Conservation (phyloP, 2,797 vertebrate species). For the Epinephelus malabaricus region DNA sequence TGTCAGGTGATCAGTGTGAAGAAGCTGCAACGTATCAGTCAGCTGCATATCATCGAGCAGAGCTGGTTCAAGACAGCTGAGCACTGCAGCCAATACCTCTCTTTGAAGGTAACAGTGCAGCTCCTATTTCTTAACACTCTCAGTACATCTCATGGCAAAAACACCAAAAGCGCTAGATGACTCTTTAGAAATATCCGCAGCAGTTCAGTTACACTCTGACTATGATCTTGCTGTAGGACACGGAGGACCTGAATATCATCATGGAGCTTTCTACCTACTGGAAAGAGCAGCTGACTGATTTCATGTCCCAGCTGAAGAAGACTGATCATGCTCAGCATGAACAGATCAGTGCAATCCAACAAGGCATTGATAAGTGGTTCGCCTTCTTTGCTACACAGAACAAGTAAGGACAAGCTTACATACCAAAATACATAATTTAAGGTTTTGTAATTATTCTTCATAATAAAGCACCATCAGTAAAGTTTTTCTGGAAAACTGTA, state of each 20-base stretch:
- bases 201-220: constrained; percentile 24
- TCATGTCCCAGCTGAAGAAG: constrained; percentile 77
- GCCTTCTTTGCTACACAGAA: constrained; percentile 68
- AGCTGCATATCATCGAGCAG: constrained; percentile 86
- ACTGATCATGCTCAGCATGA: constrained; percentile 78
- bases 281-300: constrained; percentile 73
- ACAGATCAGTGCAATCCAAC: constrained; percentile 71
- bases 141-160: not conserved
- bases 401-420: constrained; percentile 69
- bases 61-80: constrained; percentile 85
- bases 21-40: constrained; percentile 84
- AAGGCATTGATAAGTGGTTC: constrained; percentile 81
- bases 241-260: constrained; percentile 82
- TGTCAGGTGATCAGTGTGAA: constrained; percentile 89
- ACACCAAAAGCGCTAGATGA: not conserved
- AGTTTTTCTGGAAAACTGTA: not conserved
- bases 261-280: constrained; percentile 81
- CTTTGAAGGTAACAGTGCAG: constrained; percentile 82
- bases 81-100: constrained; percentile 83
- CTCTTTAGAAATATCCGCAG: not conserved
- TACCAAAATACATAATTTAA: not conserved
- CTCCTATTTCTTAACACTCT: not conserved
- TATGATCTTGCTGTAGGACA: constrained; percentile 82
- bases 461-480: too few relatives aligned
- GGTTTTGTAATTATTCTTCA: not conserved